These are phyloP conservation scores for Melipona bicolor DNA, from an alignment of 2,888 invertebrate species.

Conservation along the genomic window DNA sequence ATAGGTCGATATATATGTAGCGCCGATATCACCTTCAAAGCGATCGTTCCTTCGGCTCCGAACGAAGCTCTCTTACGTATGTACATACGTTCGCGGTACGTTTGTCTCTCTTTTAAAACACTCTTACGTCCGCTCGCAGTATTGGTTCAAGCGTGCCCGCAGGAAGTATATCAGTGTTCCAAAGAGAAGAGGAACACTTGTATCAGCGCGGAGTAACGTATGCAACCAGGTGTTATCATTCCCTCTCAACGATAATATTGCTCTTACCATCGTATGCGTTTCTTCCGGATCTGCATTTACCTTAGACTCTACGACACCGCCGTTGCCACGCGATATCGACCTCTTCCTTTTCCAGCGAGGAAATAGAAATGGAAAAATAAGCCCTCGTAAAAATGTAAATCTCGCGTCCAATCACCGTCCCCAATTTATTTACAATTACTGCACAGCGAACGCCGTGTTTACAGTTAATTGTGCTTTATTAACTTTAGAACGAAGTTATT, in stretches of 20 bases:
- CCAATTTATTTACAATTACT: constrained; percentile 15
- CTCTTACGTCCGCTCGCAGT: constrained; percentile 36
- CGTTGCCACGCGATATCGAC: constrained; percentile 35
- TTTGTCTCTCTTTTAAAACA: constrained; percentile 51
- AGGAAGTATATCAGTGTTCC: constrained; percentile 50
- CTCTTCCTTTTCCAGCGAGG: constrained; percentile 27
- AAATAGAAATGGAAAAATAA: constrained; percentile 59
- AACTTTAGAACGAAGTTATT: no score
- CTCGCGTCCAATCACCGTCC: constrained; percentile 31
- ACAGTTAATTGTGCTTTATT: no score
- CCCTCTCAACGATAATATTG: constrained; percentile 79
- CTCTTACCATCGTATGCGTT: constrained; percentile 71
- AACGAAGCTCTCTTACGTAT: constrained; percentile 11
- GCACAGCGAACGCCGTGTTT: not conserved
- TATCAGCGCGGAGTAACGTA: constrained; percentile 72
- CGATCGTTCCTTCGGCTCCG: not conserved
- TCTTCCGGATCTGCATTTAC: constrained; percentile 62
- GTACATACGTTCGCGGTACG: constrained; percentile 20
- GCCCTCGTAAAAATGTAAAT: constrained; percentile 53
- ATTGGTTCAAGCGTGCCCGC: constrained; percentile 45
- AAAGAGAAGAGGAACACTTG: constrained; percentile 57
- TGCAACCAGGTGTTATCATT: constrained; percentile 78
- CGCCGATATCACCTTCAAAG: constrained; percentile 13
- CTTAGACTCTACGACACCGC: constrained; percentile 51
- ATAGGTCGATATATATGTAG: not conserved